Base-by-base conservation (phyloP, 2,113 vertebrate species). In the Phyllostomus discolor region DNA sequence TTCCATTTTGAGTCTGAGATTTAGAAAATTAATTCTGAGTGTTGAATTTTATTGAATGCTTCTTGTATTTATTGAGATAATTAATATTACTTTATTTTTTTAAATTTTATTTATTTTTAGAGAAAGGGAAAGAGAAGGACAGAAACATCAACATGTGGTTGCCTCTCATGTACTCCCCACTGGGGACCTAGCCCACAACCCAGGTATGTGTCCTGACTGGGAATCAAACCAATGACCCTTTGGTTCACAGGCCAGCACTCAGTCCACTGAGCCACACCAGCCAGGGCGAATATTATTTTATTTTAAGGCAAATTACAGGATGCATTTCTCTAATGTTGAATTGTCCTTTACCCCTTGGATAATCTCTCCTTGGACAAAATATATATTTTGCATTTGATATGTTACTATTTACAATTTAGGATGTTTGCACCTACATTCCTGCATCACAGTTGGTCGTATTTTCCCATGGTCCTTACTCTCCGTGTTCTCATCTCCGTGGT, bases 31-130 rank as follows among this genome's bases (percentile, higher is more conserved):
- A 88, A 90, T 92, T 81, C 28, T 78, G 66, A 93, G 64, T 78
- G 41, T n/a, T 91, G 48, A 59, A 91, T 72, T 88, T 94, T 78
- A 97, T 69, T 92, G 48, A 94, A 67, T 85, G 15, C 1, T 50
- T 86, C 54, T 73, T 72, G 33, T 94, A 67, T 94, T 72, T 88
- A 59, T 69, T 70, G 76, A 90, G 57, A 38, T 88, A 50, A 89
- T 70, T 75, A 90, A 90, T 54, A 73, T 79, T 87, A 75, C 8
- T 54, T 72, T 31, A 80, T 73, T 41, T 35, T n/a, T n/a, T n/a
- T n/a, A n/a, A n/a, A 59, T 59, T 59, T 59, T 59, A 24, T 59
- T 59, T 59, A 59, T 59, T 59, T 59, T 59, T 59, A 59, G 57
- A 59, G 57, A 59, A 59, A 59, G 57, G 2, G 22, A 20, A 57